phyloP scores from a whole-genome alignment of 2,888 invertebrate genomes.

The Anodontia alba region DNA sequence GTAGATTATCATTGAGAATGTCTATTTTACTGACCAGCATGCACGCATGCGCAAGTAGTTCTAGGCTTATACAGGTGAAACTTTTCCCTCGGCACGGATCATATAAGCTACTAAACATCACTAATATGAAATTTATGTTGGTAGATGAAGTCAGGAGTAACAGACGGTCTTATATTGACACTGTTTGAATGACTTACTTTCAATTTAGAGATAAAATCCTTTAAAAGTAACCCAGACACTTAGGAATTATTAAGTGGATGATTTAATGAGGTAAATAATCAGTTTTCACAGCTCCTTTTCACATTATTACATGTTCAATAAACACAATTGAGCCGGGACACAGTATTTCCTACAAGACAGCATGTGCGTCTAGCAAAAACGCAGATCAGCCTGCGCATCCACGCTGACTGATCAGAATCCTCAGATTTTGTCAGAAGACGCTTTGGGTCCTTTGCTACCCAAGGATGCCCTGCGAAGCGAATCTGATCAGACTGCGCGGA shows the following conservation, averaged over 20 bases:
- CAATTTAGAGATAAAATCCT: conserved; percentile 10
- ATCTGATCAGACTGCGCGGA: too few species aligned
- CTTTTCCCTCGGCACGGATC: neutral
- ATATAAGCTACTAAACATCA: neutral
- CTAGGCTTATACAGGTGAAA: too few species aligned
- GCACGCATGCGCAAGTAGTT: too few species aligned
- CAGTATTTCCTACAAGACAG: too few species aligned
- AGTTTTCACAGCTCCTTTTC: neutral
- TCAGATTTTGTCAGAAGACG: too few species aligned
- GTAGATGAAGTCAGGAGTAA: neutral
- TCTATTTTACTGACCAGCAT: too few species aligned
- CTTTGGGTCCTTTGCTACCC: too few species aligned
- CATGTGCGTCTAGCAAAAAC: too few species aligned
- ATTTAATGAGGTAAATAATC: neutral
- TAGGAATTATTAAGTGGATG: neutral
- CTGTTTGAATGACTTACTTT: neutral
- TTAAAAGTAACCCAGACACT: neutral
- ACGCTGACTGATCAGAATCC: too few species aligned
- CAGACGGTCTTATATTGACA: neutral
- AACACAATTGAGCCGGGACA: neutral
- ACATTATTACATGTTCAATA: neutral
- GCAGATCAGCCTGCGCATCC: too few species aligned
- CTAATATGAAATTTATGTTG: conserved; percentile 5
- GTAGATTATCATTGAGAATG: too few species aligned
- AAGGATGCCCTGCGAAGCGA: too few species aligned